Percentiles rank a stretch among this genome's conserved stretches.
Evolutionary conservation across 2,888 invertebrate species (phyloP).

Genomic region (Hirtodrosophila trivittata): DNA sequence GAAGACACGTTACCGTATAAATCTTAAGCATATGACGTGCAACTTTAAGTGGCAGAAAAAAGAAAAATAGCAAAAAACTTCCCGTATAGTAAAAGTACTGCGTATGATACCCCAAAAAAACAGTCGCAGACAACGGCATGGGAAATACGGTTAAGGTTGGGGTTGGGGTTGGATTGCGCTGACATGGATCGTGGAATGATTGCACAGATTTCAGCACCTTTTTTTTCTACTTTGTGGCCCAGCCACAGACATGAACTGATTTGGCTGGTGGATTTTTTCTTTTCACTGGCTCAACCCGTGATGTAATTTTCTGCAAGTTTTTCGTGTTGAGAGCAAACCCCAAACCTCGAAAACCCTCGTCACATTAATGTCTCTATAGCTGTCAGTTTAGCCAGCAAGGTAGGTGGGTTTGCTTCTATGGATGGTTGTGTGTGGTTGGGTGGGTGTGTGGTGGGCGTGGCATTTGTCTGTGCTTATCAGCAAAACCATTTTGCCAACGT

Average conservation of each 20-base stretch:
- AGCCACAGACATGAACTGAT: constrained; percentile 63
- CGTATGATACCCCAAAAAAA: constrained; percentile 33
- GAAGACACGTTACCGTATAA: constrained; percentile 31
- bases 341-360: constrained; percentile 62
- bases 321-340: constrained; percentile 43
- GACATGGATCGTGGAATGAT: constrained; percentile 9
- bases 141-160: not conserved
- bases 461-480: constrained; percentile 66
- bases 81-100: too few species aligned
- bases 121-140: constrained; percentile 27
- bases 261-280: constrained; percentile 25
- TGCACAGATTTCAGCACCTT: constrained; percentile 68
- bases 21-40: constrained; percentile 57
- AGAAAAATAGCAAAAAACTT: constrained; percentile 1
- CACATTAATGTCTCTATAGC: constrained; percentile 80
- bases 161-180: constrained; percentile 1
- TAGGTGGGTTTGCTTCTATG: constrained; percentile 16
- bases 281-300: constrained; percentile 33
- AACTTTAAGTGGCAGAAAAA: constrained; percentile 43
- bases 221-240: constrained; percentile 21
- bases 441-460: constrained; percentile 32
- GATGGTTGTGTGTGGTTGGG: constrained; percentile 13
- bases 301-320: constrained; percentile 66
- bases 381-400: constrained; percentile 70
- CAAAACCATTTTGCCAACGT: constrained; percentile 64